Evolutionary conservation across 2,113 vertebrate genomes (phyloP).

Genomic region (Alectura lathami): DNA sequence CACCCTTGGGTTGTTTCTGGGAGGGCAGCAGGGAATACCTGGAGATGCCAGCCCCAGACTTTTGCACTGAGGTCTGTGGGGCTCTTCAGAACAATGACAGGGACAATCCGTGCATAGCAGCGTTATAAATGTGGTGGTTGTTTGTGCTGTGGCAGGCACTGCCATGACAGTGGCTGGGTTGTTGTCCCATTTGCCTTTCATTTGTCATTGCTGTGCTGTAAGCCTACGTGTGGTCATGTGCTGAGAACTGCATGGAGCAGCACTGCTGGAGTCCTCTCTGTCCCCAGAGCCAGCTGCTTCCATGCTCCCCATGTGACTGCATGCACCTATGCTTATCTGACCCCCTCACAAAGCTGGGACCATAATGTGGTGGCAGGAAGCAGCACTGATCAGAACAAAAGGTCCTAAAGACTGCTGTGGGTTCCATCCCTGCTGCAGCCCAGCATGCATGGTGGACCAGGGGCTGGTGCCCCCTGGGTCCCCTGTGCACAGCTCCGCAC

Average conservation of each 20-base stretch:
- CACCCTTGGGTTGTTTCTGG: neutral
- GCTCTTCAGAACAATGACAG: neutral
- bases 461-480: too few species aligned
- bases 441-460: accelerated
- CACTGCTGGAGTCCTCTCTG: neutral
- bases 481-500: neutral
- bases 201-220: neutral
- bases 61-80: accelerated
- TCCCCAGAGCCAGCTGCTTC: neutral
- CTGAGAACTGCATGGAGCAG: neutral
- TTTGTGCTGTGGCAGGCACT: neutral
- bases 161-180: too few species aligned
- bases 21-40: neutral
- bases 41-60: neutral
- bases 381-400: neutral
- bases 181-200: too few species aligned
- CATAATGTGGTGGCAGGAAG: neutral
- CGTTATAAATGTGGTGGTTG: neutral
- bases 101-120: neutral
- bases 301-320: neutral
- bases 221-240: neutral
- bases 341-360: too few species aligned
- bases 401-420: too few species aligned
- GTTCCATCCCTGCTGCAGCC: neutral
- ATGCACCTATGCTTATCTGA: neutral